Conservation (phyloP, 2,888 invertebrate genomes). For the Bombylius discolor region DNA sequence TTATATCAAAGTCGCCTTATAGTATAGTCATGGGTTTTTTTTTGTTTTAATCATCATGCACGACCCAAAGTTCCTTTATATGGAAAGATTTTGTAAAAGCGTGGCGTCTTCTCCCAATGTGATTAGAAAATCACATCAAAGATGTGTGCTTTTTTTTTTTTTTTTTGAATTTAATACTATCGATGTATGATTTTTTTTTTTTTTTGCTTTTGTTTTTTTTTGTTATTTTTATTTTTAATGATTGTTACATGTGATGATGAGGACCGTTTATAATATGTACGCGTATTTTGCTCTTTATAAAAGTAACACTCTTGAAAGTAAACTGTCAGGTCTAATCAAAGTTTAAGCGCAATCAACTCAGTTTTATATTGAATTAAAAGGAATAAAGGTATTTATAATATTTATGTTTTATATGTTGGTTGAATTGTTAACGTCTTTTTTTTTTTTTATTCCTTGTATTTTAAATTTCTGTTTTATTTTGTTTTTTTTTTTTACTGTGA, state of each 20-base stretch:
- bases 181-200: too few species aligned
- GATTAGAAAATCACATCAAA: constrained; percentile 12
- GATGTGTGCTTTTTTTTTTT: constrained; percentile 2
- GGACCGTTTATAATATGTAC: too few species aligned
- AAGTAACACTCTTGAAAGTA: constrained; percentile 12
- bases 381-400: not conserved
- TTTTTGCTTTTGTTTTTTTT: too few species aligned
- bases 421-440: not conserved
- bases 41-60: too few species aligned
- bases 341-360: constrained; percentile 6
- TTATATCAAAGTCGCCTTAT: too few species aligned
- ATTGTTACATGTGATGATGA: too few species aligned
- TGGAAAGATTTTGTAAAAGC: constrained; percentile 8
- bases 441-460: too few species aligned
- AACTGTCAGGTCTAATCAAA: constrained; percentile 12
- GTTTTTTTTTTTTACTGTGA: too few species aligned
- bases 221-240: too few species aligned
- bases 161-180: not conserved
- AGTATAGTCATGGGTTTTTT: not conserved
- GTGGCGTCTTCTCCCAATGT: constrained; percentile 16
- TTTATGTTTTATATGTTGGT: not conserved
- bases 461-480: too few species aligned
- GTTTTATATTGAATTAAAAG: not conserved
- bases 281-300: not conserved
- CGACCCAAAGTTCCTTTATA: not conserved